Conservation (phyloP, 2,888 invertebrate genomes). For the Sinelater perroti region DNA sequence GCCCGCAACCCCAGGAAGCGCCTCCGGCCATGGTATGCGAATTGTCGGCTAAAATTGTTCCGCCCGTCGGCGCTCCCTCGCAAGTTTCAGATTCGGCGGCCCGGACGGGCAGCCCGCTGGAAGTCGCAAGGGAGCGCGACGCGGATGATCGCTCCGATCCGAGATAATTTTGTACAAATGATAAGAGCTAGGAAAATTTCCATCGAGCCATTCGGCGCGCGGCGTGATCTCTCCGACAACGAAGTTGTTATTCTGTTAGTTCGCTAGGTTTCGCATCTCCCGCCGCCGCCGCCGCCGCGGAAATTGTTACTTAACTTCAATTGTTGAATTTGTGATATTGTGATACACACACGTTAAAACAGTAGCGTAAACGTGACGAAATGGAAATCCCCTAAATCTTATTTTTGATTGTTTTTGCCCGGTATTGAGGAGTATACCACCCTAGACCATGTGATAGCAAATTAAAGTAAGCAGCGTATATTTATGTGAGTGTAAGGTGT, state of each 20-base stretch:
- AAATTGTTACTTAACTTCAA: constrained; percentile 34
- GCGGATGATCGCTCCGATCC: too few species aligned
- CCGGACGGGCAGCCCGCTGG: too few species aligned
- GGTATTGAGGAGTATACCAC: constrained; percentile 34
- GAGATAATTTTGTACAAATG: constrained; percentile 23
- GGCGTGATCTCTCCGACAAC: constrained; percentile 38
- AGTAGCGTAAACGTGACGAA: constrained; percentile 18
- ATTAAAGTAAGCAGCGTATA: constrained; percentile 28
- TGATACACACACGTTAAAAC: constrained; percentile 22
- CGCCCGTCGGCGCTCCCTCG: too few species aligned
- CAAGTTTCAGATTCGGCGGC: too few species aligned
- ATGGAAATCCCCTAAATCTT: constrained; percentile 19
- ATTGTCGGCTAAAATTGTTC: too few species aligned
- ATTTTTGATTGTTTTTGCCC: constrained; percentile 29
- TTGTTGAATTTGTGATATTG: constrained; percentile 35
- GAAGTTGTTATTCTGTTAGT: constrained; percentile 27
- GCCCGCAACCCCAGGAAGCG: not conserved
- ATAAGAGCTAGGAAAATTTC: constrained; percentile 12
- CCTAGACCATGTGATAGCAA: constrained; percentile 37
- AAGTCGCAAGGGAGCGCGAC: too few species aligned
- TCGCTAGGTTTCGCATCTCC: not conserved
- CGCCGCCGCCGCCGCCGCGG: too few species aligned
- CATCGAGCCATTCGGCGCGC: constrained; percentile 23
- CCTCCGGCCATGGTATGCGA: constrained; percentile 11
- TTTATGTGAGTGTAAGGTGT: constrained; percentile 23